Percentiles rank a stretch among this genome's conserved stretches.
These are phyloP conservation scores for Busseola fusca DNA, from an alignment of 2,888 invertebrate species.

Conservation along the genomic window DNA sequence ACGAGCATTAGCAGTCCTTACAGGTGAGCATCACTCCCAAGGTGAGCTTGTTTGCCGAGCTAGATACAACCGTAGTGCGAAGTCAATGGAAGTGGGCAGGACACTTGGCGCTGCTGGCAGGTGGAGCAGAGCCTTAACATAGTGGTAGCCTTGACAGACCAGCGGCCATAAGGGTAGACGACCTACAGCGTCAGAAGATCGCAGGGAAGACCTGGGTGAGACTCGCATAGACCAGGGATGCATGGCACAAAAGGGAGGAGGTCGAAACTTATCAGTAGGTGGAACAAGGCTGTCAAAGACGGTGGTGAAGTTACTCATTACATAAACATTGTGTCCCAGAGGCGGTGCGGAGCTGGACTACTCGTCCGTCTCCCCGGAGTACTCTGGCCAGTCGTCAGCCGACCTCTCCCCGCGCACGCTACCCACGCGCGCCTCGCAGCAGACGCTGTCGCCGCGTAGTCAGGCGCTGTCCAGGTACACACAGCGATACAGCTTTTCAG, in stretches of 20 bases:
- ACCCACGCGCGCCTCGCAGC: slow-evolving; percentile 43
- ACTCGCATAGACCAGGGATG: neutral
- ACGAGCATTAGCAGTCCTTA: slow-evolving; percentile 68
- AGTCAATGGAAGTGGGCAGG: neutral
- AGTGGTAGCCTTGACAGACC: neutral
- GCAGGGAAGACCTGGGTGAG: neutral
- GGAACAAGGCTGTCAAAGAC: neutral
- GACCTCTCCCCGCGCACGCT: slow-evolving; percentile 72
- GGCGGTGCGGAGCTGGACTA: slow-evolving; percentile 78
- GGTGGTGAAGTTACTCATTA: neutral
- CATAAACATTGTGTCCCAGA: slow-evolving; percentile 56
- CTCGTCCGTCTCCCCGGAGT: slow-evolving; percentile 83
- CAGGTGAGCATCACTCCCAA: slow-evolving; percentile 51
- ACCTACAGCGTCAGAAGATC: neutral
- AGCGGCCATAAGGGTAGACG: neutral
- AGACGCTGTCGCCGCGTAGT: slow-evolving; percentile 70
- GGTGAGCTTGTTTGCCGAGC: too few relatives aligned
- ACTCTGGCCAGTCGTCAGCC: slow-evolving; percentile 78
- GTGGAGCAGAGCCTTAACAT: too few relatives aligned
- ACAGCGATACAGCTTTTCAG: neutral
- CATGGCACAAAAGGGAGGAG: neutral
- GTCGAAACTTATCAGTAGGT: neutral
- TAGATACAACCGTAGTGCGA: neutral
- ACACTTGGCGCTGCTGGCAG: neutral
- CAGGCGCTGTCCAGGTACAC: slow-evolving; percentile 73